Base-by-base conservation (phyloP, 2,113 vertebrate genomes). In the Acrocephalus arundinaceus region DNA sequence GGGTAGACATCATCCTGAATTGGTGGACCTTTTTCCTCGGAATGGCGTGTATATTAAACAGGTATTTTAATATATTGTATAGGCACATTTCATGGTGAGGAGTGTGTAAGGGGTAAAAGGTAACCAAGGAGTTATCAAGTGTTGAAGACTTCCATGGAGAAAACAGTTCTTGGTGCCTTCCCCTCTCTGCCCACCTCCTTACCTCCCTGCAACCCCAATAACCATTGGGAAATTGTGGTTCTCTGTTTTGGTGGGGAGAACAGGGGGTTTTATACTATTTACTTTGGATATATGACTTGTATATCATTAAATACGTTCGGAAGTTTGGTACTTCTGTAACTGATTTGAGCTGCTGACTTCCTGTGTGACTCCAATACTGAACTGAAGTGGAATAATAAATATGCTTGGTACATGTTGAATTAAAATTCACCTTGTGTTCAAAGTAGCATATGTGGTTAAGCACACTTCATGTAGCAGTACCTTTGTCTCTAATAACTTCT, bases 11-110 rank as follows among this genome's bases (percentile, higher is more conserved):
- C 98, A 99, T 96, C 99, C 99, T 80, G 99, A 99, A 82, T 71
- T 99, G 75, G 98, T 99, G 93, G 99, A 99, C 96, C 96, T 99
- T 43, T 99, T 99, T 97, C 98, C 99, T 94, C 98, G 99, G 67
- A 98, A 97, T 55, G 98, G 99, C 27, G 94, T 99, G 82, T 99
- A 99, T 93, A 97, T 99, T 93, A 99, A 99, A 92, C 99, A 99
- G 99, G 99, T 99, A 98, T 90, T 94, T 39, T 41, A 30, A 92
- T 78, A 43, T 48, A 37, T 48, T 54, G 6, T 18, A 23, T 2
- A 23, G 41, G 43, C 11, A 46, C 10, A 3, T 94, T 94, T 51
- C 28, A 49, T 12, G 3, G 11, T 30, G n/a, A 51, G 13, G 12
- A 8, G 1, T 20, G 21, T 15, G 14, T 39, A 23, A 35, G 14